A percentile compares a stretch with the other conserved stretches of the same genome.
Evolutionary conservation across 92 coral and sea anemone genomes (phyloP).

Genomic region (Siderastrea siderea): DNA sequence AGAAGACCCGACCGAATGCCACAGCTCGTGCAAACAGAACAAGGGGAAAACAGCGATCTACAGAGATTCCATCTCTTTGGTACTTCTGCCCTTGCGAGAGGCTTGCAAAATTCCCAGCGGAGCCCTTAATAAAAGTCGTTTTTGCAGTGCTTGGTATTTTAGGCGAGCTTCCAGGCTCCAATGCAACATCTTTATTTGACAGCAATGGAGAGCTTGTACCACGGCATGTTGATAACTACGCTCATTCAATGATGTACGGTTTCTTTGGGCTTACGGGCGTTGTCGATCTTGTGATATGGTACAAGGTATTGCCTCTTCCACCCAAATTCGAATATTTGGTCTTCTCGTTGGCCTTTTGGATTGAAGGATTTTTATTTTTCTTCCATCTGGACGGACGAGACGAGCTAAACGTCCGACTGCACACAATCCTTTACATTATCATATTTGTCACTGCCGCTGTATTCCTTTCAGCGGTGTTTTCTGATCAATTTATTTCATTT

Average conservation of each 20-base stretch:
- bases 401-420: slow-evolving; percentile 69
- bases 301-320: slow-evolving; percentile 39
- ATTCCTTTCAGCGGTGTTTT: slow-evolving; percentile 41
- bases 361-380: slow-evolving; percentile 68
- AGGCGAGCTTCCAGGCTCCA: slow-evolving; percentile 20
- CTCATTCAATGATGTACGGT: slow-evolving; percentile 64
- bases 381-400: slow-evolving; percentile 72
- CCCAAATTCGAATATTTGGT: slow-evolving; percentile 51
- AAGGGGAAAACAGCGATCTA: background rate
- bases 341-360: slow-evolving; percentile 53
- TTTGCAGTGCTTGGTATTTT: slow-evolving; percentile 35
- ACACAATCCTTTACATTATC: slow-evolving; percentile 55
- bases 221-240: slow-evolving; percentile 24
- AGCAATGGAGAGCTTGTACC: slow-evolving; percentile 29
- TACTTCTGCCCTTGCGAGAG: slow-evolving; percentile 3
- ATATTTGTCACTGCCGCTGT: slow-evolving; percentile 52
- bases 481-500: slow-evolving; percentile 22
- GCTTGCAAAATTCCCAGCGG: slow-evolving; percentile 36
- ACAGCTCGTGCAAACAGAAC: background rate
- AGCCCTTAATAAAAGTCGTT: slow-evolving; percentile 44
- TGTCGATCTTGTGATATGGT: slow-evolving; percentile 47
- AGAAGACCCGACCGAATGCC: background rate
- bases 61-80: background rate
- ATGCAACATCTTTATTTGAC: slow-evolving; percentile 11
- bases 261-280: slow-evolving; percentile 68